These are phyloP conservation scores for Sesia bembeciformis DNA, from an alignment of 2,888 invertebrate species.

Conservation along the genomic window DNA sequence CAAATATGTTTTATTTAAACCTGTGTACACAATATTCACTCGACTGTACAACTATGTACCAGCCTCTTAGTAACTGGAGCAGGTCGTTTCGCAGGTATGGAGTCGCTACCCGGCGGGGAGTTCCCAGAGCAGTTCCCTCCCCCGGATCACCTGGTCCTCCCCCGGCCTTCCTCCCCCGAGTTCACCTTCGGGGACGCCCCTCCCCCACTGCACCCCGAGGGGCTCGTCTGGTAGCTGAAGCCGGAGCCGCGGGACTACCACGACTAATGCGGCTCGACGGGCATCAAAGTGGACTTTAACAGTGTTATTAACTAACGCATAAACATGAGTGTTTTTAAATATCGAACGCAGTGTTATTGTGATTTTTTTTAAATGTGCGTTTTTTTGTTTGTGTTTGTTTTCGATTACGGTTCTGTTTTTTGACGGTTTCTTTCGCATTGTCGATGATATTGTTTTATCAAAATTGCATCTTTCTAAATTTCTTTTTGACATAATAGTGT, in stretches of 20 bases:
- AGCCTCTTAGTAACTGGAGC: slow-evolving; percentile 74
- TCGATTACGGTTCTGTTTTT: slow-evolving; percentile 2
- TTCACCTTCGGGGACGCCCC: slow-evolving; percentile 76
- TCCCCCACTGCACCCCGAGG: slow-evolving; percentile 66
- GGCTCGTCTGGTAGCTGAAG: slow-evolving; percentile 74
- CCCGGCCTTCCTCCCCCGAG: slow-evolving; percentile 85
- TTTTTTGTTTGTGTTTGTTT: neutral
- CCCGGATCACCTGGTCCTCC: slow-evolving; percentile 79
- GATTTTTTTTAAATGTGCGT: slow-evolving; percentile 18
- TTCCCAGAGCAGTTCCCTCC: slow-evolving; percentile 75
- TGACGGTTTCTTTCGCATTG: neutral
- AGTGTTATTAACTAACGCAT: slow-evolving; percentile 24
- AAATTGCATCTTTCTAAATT: no score
- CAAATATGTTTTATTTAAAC: no score
- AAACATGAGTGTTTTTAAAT: neutral
- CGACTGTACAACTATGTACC: slow-evolving; percentile 5
- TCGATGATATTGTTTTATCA: no score
- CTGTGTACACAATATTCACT: no score
- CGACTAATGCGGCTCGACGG: slow-evolving; percentile 73
- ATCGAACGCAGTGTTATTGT: slow-evolving; percentile 26
- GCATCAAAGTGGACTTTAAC: slow-evolving; percentile 58
- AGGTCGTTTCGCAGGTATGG: slow-evolving; percentile 86
- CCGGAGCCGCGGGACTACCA: slow-evolving; percentile 75
- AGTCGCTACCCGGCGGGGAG: slow-evolving; percentile 62
- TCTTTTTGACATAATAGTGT: no score